Conservation (phyloP, 30 jellyfish, hydroid and myxozoan species). For the Aurelia sp. region DNA sequence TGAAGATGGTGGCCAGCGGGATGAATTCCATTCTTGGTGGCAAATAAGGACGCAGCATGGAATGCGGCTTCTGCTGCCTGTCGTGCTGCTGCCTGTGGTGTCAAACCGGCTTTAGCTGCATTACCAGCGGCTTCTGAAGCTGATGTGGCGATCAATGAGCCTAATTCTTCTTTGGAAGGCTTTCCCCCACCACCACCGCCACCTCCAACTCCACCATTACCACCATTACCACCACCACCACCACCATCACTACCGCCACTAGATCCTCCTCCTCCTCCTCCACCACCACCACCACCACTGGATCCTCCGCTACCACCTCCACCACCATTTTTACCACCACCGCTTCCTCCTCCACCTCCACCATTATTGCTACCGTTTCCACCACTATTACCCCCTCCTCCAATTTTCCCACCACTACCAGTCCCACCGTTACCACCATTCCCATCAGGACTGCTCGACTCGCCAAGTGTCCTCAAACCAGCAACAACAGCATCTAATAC, state of each 20-base stretch:
- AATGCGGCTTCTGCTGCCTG: slow-evolving; percentile 91
- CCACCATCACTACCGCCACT: slow-evolving; percentile 53
- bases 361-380: slow-evolving; percentile 45
- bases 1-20: slow-evolving; percentile 32
- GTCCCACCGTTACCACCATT: too few species aligned
- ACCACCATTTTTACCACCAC: slow-evolving; percentile 45
- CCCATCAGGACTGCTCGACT: neutral
- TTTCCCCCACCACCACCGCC: slow-evolving; percentile 50
- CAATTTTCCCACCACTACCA: slow-evolving; percentile 35
- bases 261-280: slow-evolving; percentile 37
- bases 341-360: slow-evolving; percentile 45
- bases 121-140: slow-evolving; percentile 86
- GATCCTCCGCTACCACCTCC: slow-evolving; percentile 24
- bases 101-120: slow-evolving; percentile 68
- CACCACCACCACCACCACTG: slow-evolving; percentile 46
- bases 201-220: slow-evolving; percentile 14
- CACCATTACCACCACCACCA: slow-evolving; percentile 44
- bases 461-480: slow-evolving; percentile 61
- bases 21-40: slow-evolving; percentile 63
- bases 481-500: slow-evolving; percentile 82
- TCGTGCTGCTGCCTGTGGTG: slow-evolving; percentile 83
- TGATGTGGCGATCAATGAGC: slow-evolving; percentile 66
- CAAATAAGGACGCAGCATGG: slow-evolving; percentile 79
- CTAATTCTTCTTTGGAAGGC: slow-evolving; percentile 56
- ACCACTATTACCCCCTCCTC: slow-evolving; percentile 25